Conservation (phyloP, 2,888 invertebrate genomes). For the Agrochola litura region DNA sequence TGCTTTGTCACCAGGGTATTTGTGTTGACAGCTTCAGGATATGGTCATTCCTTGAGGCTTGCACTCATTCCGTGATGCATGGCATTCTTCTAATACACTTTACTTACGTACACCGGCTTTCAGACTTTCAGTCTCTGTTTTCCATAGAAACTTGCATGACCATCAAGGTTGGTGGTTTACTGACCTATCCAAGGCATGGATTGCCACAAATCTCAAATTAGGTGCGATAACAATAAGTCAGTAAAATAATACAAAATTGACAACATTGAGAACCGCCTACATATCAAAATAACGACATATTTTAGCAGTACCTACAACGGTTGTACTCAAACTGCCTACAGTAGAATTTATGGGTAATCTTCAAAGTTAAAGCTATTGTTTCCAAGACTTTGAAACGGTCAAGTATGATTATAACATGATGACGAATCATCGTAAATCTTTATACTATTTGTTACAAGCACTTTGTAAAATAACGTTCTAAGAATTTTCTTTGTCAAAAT, state of each 20-base stretch:
- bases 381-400: slow-evolving; percentile 6
- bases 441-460: slow-evolving; percentile 28
- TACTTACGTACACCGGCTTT: background rate
- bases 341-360: slow-evolving; percentile 37
- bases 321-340: slow-evolving; percentile 7
- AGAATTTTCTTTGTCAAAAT: slow-evolving; percentile 17
- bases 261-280: background rate
- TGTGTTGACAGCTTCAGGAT: background rate
- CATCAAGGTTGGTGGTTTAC: background rate
- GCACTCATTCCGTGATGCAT: background rate
- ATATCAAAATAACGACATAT: background rate
- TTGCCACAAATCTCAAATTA: background rate
- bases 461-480: slow-evolving; percentile 10
- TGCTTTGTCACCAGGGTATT: background rate
- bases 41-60: background rate
- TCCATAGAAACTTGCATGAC: background rate
- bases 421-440: slow-evolving; percentile 25
- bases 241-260: background rate
- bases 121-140: background rate
- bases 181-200: background rate
- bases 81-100: background rate
- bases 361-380: slow-evolving; percentile 41
- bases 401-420: slow-evolving; percentile 9
- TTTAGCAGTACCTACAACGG: background rate
- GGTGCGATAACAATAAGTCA: background rate